Evolutionary conservation across 2,888 invertebrate genomes (phyloP), one percentile per base, ranked within the genome.

Genomic region (Drosophila colorata): DNA sequence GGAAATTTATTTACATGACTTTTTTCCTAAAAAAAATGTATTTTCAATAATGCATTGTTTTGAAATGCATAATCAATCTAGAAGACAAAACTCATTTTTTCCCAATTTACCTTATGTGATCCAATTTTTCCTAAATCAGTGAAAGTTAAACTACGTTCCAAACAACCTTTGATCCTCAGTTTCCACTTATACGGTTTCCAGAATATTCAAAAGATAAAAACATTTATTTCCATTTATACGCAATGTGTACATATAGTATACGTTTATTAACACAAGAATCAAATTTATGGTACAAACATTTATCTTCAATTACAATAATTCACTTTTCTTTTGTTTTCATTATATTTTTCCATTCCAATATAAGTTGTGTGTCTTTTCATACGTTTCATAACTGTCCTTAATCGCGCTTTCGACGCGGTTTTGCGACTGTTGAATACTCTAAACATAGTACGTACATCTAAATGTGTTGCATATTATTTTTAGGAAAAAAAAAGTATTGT

Each of bases 231-330:
- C 28, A 28, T 33, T 33, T 13, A 33, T 41, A n/a, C 58, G 53
- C 53, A 52, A 13, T 52, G 23, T 28, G 31, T 75, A 77, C 73
- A 61, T 65, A 20, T 71, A 72, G 48, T 71, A 66, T 74, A 58
- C 57, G 68, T 66, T 85, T 72, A 81, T 81, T 78, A 82, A 82
- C 85, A 85, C 87, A 72, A 66, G 78, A 74, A 84, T 71, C 56
- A 60, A 74, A 84, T 69, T 67, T 63, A 69, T 71, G 74, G 77
- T 81, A 86, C 66, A 75, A 61, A 86, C 87, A 80, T 72, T 66
- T 64, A 80, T 76, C 73, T 84, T 70, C 60, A 80, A 81, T 80
- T 87, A 74, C 64, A 81, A 61, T 85, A 73, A 78, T 70, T 55
- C 66, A 57, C 18, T 65, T 73, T 47, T 20, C 37, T 48, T 72